A percentile compares a stretch with the other conserved stretches of the same genome.
Conservation (phyloP, 1,140 invertebrate species). For the Drosophila pectinifera region DNA sequence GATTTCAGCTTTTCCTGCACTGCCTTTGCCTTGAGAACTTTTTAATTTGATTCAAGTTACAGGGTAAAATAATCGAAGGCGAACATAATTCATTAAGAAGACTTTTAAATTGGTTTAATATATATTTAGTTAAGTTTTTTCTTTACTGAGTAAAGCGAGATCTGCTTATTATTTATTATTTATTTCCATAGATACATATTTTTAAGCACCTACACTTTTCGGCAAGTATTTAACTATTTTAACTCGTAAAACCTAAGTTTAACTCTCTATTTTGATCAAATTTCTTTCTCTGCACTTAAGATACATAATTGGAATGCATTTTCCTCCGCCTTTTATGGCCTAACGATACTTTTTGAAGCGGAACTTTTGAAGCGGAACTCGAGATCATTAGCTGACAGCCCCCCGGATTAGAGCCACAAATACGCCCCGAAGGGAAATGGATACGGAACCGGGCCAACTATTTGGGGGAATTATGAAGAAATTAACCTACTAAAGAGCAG, state of each 20-base stretch:
- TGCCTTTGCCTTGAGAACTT: constrained; percentile 14
- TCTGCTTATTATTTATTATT: neutral
- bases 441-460: constrained; percentile 7
- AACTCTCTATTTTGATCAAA: no score
- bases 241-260: no score
- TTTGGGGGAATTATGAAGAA: constrained; percentile 31
- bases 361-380: constrained; percentile 48
- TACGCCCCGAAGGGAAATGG: constrained; percentile 23
- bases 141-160: no score
- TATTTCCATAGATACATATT: no score
- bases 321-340: constrained; percentile 9
- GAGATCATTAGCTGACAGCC: constrained; percentile 48
- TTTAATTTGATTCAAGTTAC: constrained; percentile 49
- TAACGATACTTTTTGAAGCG: constrained; percentile 45
- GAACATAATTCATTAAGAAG: neutral
- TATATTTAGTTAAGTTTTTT: no score
- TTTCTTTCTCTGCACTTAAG: constrained; percentile 3
- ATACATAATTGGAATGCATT: constrained; percentile 14
- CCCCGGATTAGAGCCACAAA: constrained; percentile 25
- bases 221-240: neutral
- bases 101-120: no score
- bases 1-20: constrained; percentile 41
- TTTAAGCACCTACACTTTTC: no score
- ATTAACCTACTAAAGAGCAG: constrained; percentile 31
- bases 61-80: constrained; percentile 6